These are phyloP conservation scores for Gallinago nigripennis DNA, from an alignment of 2,797 vertebrate species.

Conservation along the genomic window DNA sequence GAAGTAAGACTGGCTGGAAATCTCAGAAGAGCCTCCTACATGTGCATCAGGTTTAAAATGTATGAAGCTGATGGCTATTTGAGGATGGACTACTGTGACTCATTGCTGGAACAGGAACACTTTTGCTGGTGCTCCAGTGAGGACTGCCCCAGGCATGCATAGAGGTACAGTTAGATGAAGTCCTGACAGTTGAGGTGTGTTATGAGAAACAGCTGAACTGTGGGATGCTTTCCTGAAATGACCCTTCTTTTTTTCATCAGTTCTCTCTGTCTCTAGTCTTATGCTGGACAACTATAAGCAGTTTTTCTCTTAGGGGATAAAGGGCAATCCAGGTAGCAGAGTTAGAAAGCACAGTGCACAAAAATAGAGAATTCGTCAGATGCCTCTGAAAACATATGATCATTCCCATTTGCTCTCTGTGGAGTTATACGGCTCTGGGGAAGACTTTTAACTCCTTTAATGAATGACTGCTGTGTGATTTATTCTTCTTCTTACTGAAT, in stretches of 20 bases:
- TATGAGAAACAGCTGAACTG: not conserved
- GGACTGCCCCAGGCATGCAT: not conserved
- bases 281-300: not conserved
- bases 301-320: not conserved
- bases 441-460: not conserved
- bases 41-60: fast-evolving
- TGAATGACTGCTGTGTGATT: not conserved
- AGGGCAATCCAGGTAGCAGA: not conserved
- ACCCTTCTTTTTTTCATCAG: not conserved
- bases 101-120: not conserved
- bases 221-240: not conserved
- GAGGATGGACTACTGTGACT: not conserved
- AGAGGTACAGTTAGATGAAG: not conserved
- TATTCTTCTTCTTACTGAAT: not conserved
- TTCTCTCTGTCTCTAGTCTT: not conserved
- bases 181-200: not conserved
- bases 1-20: not conserved
- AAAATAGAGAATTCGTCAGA: not conserved
- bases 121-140: not conserved
- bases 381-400: not conserved
- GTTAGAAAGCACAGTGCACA: not conserved
- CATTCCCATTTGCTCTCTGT: not conserved
- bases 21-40: not conserved
- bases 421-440: not conserved
- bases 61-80: not conserved